A percentile compares a stretch with the other conserved stretches of the same genome.
These are phyloP conservation scores for Notodonta ziczac DNA, from an alignment of 2,888 invertebrate genomes.

Conservation along the genomic window DNA sequence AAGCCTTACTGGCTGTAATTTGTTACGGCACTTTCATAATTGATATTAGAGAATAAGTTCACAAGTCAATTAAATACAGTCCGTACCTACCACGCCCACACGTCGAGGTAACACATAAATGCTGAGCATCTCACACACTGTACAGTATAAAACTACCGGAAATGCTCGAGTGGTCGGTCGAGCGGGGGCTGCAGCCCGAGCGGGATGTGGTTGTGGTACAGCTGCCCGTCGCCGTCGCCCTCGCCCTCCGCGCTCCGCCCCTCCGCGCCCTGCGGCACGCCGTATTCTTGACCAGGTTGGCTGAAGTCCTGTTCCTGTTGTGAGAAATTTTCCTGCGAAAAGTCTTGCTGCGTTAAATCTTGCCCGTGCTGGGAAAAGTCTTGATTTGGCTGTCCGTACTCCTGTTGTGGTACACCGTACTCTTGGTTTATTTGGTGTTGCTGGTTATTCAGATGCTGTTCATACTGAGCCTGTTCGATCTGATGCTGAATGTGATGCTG, in stretches of 20 bases:
- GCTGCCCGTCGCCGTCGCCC: conserved; percentile 43
- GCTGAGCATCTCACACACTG: conserved; percentile 22
- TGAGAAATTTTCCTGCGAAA: conserved; percentile 41
- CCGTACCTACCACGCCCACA: conserved; percentile 5
- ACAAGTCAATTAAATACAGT: neutral
- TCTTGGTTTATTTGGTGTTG: conserved; percentile 51
- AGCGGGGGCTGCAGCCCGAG: conserved; percentile 74
- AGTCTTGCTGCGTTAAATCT: conserved; percentile 37
- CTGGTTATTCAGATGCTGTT: conserved; percentile 52
- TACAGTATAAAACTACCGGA: conserved; percentile 53
- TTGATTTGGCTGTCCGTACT: conserved; percentile 33
- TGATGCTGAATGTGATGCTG: conserved; percentile 75
- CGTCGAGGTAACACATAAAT: conserved; percentile 32
- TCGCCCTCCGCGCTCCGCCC: conserved; percentile 64
- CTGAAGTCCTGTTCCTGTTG: conserved; percentile 43
- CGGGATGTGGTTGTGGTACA: conserved; percentile 76
- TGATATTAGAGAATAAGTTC: neutral
- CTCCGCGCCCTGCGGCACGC: conserved; percentile 67
- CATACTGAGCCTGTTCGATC: conserved; percentile 65
- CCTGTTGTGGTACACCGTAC: conserved; percentile 47
- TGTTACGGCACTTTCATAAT: too few species aligned
- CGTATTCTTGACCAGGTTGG: conserved; percentile 59
- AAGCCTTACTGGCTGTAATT: too few species aligned
- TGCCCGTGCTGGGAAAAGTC: conserved; percentile 38
- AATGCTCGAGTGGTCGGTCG: conserved; percentile 75